Percentiles rank a stretch among this genome's conserved stretches.
These are phyloP conservation scores for Teleopsis dalmanni DNA, from an alignment of 1,140 invertebrate species.

Conservation along the genomic window DNA sequence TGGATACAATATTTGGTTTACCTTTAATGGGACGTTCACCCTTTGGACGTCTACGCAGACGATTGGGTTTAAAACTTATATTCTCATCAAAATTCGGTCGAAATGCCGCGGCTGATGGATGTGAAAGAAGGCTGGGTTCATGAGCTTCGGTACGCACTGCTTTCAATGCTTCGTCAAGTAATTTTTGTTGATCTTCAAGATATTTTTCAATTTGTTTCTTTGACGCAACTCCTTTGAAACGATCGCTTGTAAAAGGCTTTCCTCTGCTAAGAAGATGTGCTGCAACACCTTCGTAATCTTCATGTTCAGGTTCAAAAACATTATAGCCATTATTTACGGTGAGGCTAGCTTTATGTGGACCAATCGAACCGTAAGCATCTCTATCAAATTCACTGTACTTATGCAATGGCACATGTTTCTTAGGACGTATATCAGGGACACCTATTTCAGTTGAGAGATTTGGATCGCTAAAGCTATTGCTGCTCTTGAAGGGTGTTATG, in stretches of 20 bases:
- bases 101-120: conserved; percentile 1
- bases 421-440: conserved; percentile 7
- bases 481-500: conserved; percentile 1
- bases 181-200: conserved; percentile 35
- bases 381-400: conserved; percentile 17
- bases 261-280: conserved; percentile 6
- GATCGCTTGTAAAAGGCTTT: conserved; percentile 20
- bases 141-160: conserved; percentile 9
- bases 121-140: conserved; percentile 3
- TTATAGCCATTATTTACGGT: conserved; percentile 17
- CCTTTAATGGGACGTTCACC: conserved; percentile 20
- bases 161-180: conserved; percentile 36
- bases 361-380: conserved; percentile 34
- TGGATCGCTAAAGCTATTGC: conserved; percentile 6
- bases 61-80: conserved; percentile 4
- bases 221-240: conserved; percentile 35
- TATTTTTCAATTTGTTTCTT: conserved; percentile 39
- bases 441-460: conserved; percentile 21
- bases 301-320: conserved; percentile 29
- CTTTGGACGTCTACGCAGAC: conserved; percentile 16
- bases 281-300: conserved; percentile 30
- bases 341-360: conserved; percentile 14
- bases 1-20: conserved; percentile 27
- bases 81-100: neutral
- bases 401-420: conserved; percentile 24